Base-by-base conservation (phyloP, 2,888 invertebrate genomes). In the Bugula neritina region DNA sequence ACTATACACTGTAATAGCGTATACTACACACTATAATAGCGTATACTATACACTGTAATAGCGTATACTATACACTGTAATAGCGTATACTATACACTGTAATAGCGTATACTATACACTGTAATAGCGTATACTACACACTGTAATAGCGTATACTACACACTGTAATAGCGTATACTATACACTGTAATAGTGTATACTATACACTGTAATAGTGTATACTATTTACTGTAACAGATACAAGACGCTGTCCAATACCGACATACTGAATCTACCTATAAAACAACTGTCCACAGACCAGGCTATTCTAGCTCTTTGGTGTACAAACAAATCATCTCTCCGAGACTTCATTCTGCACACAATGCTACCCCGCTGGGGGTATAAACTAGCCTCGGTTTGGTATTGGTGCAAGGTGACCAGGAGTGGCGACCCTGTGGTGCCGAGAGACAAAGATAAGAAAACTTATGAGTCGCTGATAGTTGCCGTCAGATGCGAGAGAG, bases 341-440 rank as follows among this genome's bases (percentile, higher is more conserved):
- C 86, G 91, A 72, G 82, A 87, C 13, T 88, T 89, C 73, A 86
- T 94, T 31, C 87, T 88, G 77, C 86, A 90, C 2, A 72, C 77
- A 10, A 88, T 94, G 77, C 90, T 97, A 79, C 90, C 90, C 0
- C 83, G 85, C 52, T 95, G 95, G 95, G 88, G 89, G 17, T 86
- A 95, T 0, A 84, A 87, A 69, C 88, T 89, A 78, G 76, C 90
- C 5, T 89, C 90, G 0, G 90, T 89, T 75, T 92, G 94, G 90
- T 91, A 89, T 78, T 97, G 97, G 97, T 80, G 95, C 23, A 95
- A 95, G 86, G 87, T 92, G 5, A 92, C 92, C 0, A 88, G 86
- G 71, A 84, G 86, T 72, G 89, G 92, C 31, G 86, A 89, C 72
- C 88, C 90, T 0, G 85, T 93, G 58, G 90, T 90, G 80, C 85